Evolutionary conservation across 2,888 invertebrate genomes (phyloP), one percentile per base, ranked within the genome.

Genomic region (Drosophila prostipennis): DNA sequence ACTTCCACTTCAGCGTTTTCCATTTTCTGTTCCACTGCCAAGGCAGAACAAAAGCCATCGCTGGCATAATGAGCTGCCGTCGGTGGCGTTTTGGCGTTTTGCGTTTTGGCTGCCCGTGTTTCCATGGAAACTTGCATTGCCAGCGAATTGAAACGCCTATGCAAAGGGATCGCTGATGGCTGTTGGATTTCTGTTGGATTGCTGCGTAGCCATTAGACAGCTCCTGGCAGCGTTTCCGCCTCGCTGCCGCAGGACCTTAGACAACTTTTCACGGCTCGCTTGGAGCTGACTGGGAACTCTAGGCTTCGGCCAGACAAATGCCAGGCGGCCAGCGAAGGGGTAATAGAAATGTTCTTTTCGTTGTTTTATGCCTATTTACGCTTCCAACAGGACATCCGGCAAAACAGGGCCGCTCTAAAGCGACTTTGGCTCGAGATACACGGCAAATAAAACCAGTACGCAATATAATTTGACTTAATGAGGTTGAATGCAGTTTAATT

Each of bases 301-400:
- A 2, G 75, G 55, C 75, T 52, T 36, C 48, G 63, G 36, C 63
- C 63, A 63, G 64, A 51, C 49, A 63, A 63, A 52, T 43, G 42
- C 58, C 70, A 52, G 36, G 19, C 43, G 45, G 40, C 42, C 14
- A 49, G 42, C 37, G 16, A 42, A 51, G 67, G 67, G 77, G 85
- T 85, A 83, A 83, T 83, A 83, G 82, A 83, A 83, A 83, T 88
- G 84, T 85, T 88, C 79, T 67, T 88, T 86, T 88, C 89, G 84
- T 86, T 84, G 89, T 83, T 85, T 85, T 88, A 79, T 83, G 84
- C 89, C 84, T 88, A 88, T 85, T 85, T 87, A 88, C 84, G 84
- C 84, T 85, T 80, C 87, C 72, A 86, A 88, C 89, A 87, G 84
- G 89, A 83, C 78, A 75, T 80, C 82, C 80, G 89, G 84, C 73